Base-by-base conservation (phyloP, 2,113 vertebrate genomes). In the Galbula dea region DNA sequence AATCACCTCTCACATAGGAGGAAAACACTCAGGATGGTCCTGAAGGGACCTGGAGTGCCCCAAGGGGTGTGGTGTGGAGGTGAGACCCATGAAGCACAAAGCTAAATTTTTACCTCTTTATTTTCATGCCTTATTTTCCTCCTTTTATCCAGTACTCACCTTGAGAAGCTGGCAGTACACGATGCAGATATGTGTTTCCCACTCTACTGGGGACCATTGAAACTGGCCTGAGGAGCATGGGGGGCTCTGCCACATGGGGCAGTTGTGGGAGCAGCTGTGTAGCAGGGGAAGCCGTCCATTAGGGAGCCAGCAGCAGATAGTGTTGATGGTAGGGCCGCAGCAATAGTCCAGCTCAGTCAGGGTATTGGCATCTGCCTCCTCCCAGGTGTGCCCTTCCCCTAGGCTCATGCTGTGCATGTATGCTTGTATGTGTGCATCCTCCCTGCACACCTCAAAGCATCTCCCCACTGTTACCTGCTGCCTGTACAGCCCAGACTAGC, bases 211-310 rank as follows among this genome's bases (percentile, higher is more conserved):
- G 34, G 32, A 51, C 27, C 1, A 4, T 74, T 57, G 84, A 66
- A 68, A 3, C n/a, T 0, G 0, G 36, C 41, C 39, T 45, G 55
- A 63, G 39, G 51, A 43, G 34, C 2, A 0, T 6, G 84, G 58
- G 39, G 59, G 66, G 3, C 21, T 34, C 12, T 58, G 30, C 45
- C 17, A 17, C 5, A 9, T 24, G 2, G 19, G n/a, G n/a, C 51
- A 78, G 30, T 37, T 61, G 23, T 1, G 10, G 58, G 63, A 86
- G 48, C 46, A 46, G 43, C 76, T 5, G 0, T 45, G 26, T 15
- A 19, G 39, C 15, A 15, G 15, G 11, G n/a, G 20, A 49, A 17
- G 52, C 39, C 36, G 12, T 2, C 80, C 2, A 0, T 39, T 2
- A 18, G 54, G 46, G 55, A 92, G 13, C 43, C 68, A 29, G 76